Evolutionary conservation across 2,797 vertebrate genomes (phyloP).

Genomic region (Peromyscus eremicus): DNA sequence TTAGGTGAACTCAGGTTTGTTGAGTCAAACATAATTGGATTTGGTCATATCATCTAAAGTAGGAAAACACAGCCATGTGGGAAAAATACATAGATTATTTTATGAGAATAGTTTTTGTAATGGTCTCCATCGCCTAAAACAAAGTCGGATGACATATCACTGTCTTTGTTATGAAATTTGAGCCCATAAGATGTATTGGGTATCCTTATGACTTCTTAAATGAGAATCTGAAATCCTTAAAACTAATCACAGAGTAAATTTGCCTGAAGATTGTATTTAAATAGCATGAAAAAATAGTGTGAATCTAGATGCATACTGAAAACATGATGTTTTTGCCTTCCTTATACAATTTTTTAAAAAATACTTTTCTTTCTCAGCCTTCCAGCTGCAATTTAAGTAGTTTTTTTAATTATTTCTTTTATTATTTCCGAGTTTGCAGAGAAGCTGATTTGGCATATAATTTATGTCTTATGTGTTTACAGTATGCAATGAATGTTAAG

Average conservation of each 20-base stretch:
- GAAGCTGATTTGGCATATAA: constrained; percentile 65
- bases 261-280: background rate
- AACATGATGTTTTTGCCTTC: constrained; percentile 23
- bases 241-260: constrained; percentile 8
- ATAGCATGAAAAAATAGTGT: background rate
- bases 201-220: background rate
- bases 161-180: background rate
- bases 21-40: background rate
- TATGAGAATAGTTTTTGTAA: constrained; percentile 10
- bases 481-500: constrained; percentile 49
- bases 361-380: constrained; percentile 18
- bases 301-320: background rate
- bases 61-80: background rate
- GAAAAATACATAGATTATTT: background rate
- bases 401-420: constrained; percentile 25
- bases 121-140: background rate
- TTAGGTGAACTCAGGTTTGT: background rate
- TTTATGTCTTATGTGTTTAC: constrained; percentile 63
- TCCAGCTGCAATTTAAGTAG: constrained; percentile 51
- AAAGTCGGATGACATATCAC: background rate
- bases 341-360: constrained; percentile 40
- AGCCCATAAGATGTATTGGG: background rate
- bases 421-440: constrained; percentile 61
- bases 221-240: constrained; percentile 30
- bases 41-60: background rate